Percentiles rank a stretch among this genome's conserved stretches.
phyloP scores from a whole-genome alignment of 2,888 invertebrate genomes.

The Nowickia ferox region DNA sequence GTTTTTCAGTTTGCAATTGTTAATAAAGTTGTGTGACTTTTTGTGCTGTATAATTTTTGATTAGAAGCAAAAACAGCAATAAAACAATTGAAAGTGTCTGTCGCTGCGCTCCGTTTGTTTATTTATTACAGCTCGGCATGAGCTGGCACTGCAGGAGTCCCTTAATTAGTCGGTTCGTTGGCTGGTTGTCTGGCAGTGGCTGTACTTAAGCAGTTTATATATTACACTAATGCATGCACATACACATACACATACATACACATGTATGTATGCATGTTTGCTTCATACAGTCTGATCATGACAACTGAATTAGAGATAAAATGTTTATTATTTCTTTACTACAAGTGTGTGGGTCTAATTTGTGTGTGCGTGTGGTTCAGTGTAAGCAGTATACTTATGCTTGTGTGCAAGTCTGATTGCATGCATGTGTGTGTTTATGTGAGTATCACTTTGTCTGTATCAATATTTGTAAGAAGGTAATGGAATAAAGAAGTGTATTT shows the following conservation, averaged over 20 bases:
- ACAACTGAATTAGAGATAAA: slow-evolving; percentile 62
- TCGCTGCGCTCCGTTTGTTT: slow-evolving; percentile 49
- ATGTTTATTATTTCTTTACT: slow-evolving; percentile 42
- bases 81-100: slow-evolving; percentile 44
- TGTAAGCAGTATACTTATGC: not conserved
- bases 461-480: slow-evolving; percentile 27
- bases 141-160: slow-evolving; percentile 68
- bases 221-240: not conserved
- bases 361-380: slow-evolving; percentile 3
- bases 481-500: slow-evolving; percentile 28
- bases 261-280: not conserved
- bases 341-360: slow-evolving; percentile 43
- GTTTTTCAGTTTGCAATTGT: slow-evolving; percentile 52
- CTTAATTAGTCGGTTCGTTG: slow-evolving; percentile 69
- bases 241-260: not conserved
- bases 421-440: not conserved
- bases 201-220: slow-evolving; percentile 48
- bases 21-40: slow-evolving; percentile 49
- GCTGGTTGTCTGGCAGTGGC: slow-evolving; percentile 49
- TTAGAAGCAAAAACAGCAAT: slow-evolving; percentile 56
- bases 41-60: slow-evolving; percentile 56
- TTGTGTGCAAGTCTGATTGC: not conserved
- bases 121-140: slow-evolving; percentile 70
- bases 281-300: slow-evolving; percentile 53
- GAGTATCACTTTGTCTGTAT: not conserved